These are phyloP conservation scores for Meandrina meandrites DNA, from an alignment of 92 coral and sea anemone genomes.

Conservation along the genomic window DNA sequence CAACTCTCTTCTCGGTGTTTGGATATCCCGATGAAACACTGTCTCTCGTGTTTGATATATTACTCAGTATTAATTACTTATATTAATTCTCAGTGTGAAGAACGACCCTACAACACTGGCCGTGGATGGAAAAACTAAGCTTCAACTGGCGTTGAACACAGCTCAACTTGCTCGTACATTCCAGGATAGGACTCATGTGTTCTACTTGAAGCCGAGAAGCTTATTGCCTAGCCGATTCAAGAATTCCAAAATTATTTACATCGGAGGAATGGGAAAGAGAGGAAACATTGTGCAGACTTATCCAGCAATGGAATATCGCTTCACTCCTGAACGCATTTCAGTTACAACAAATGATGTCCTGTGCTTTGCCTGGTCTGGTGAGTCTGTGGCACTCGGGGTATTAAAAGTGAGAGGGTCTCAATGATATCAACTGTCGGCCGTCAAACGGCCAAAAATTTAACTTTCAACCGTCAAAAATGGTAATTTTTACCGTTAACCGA, in stretches of 20 bases:
- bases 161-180: slow-evolving; percentile 58
- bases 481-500: no score
- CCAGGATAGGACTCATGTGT: slow-evolving; percentile 53
- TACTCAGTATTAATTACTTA: background rate
- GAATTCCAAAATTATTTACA: slow-evolving; percentile 19
- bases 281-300: slow-evolving; percentile 58
- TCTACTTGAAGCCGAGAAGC: slow-evolving; percentile 32
- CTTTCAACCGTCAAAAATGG: no score
- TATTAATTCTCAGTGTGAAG: slow-evolving; percentile 29
- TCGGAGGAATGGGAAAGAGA: slow-evolving; percentile 55
- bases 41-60: no score
- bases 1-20: no score
- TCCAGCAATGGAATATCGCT: slow-evolving; percentile 64
- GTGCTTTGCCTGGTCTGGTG: slow-evolving; percentile 51
- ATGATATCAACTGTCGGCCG: no score
- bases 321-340: slow-evolving; percentile 32
- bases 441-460: no score
- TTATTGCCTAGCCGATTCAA: background rate
- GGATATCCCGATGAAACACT: no score
- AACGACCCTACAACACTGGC: slow-evolving; percentile 40
- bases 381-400: background rate
- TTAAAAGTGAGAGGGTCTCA: no score
- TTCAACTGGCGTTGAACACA: slow-evolving; percentile 46
- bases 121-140: slow-evolving; percentile 23
- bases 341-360: slow-evolving; percentile 32